Evolutionary conservation across 2,113 vertebrate species (phyloP).

Genomic region (Sinocyclocheilus grahami): DNA sequence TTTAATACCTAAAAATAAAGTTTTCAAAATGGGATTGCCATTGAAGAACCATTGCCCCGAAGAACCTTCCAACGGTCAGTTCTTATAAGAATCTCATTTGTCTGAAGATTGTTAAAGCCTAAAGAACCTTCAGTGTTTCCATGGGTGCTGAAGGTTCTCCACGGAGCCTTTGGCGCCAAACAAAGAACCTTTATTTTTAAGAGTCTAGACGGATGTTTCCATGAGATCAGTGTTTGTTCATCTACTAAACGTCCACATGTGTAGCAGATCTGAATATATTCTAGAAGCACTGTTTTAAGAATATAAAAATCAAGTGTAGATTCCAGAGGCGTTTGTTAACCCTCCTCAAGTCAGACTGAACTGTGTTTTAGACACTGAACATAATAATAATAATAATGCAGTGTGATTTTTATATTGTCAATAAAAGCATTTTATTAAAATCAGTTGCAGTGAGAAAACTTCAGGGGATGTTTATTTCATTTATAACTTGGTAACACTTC

Average conservation of each 20-base stretch:
- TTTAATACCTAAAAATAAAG: too few species aligned
- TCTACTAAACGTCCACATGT: neutral
- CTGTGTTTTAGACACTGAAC: neutral
- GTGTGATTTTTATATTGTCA: conserved; percentile 14
- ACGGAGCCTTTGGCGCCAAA: neutral
- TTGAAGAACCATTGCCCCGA: too few species aligned
- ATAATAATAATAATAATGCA: neutral
- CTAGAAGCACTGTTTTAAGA: neutral
- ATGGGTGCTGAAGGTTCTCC: too few species aligned
- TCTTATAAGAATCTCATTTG: too few species aligned
- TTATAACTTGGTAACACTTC: neutral
- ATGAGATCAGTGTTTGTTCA: neutral
- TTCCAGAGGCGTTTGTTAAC: neutral
- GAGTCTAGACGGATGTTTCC: neutral
- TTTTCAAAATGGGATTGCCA: too few species aligned
- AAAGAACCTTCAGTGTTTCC: too few species aligned
- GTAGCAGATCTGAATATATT: neutral
- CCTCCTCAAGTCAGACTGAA: neutral
- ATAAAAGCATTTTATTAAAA: conserved; percentile 25
- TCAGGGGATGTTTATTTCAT: neutral
- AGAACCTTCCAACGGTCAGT: too few species aligned
- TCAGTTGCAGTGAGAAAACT: neutral
- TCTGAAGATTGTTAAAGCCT: too few species aligned
- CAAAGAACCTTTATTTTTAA: neutral
- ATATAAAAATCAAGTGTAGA: neutral